Base-by-base conservation (phyloP, 1,140 invertebrate species). In the Aphis craccivora region DNA sequence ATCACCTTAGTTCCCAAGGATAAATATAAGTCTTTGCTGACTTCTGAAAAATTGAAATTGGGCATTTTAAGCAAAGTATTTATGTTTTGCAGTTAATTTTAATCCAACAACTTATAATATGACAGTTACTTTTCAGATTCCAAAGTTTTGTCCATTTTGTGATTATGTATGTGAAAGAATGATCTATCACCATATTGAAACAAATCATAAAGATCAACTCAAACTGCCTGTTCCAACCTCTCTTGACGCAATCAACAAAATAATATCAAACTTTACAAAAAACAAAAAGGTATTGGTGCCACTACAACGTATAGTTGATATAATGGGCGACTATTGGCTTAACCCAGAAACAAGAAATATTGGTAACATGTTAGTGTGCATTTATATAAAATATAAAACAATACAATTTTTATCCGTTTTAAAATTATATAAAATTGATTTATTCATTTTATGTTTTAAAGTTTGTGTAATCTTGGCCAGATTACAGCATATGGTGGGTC, bases 91-190 rank as follows among this genome's bases (percentile, higher is more conserved):
- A 23, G 8, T 37, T 83, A 83, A 20, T 8, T 83, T 23, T 40
- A 37, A 23, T 83, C 20, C 11, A 23, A 83, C 0, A 22, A 37
- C 20, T 37, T 81, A 35, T 37, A 7, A 83, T 83, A 40, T 8
- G 37, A 83, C 22, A 83, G 22, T 83, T 40, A 40, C 22, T 83
- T 83, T 83, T 40, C 35, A 83, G 81, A 23, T 37, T 23, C 81
- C 81, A 40, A 83, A 83, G 40, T 83, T 83, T 23, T 83, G 81
- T 6, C 81, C 81, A 37, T 83, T 83, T 83, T 83, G 81, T 83
- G 37, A 83, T 40, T 37, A 83, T 40, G 81, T 83, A 9, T 83
- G 81, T 23, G 81, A 83, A 83, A 83, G 37, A 83, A 7, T 37
- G 7, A 20, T 83, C 3, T 22, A 40, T 83, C 20, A 22, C 0